These are phyloP conservation scores for Neoscelio sp. DNA, from an alignment of 2,888 invertebrate genomes.

Conservation along the genomic window DNA sequence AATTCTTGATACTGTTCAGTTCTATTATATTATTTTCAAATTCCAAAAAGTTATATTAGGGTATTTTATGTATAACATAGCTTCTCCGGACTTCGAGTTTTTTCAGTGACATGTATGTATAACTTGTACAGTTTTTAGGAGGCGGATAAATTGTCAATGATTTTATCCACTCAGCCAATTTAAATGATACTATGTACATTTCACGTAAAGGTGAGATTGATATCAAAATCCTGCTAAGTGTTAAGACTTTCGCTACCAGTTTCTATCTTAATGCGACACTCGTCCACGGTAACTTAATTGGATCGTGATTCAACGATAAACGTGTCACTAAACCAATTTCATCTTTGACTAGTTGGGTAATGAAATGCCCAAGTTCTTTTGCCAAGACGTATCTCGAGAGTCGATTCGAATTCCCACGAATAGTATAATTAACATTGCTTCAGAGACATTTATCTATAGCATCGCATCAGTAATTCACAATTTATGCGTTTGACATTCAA, in stretches of 20 bases:
- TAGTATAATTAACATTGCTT: constrained; percentile 49
- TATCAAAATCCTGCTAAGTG: constrained; percentile 49
- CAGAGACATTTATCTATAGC: constrained; percentile 20
- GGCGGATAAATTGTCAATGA: constrained; percentile 1
- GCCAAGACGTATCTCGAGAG: constrained; percentile 31
- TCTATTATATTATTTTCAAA: too few species aligned
- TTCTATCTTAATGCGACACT: constrained; percentile 59
- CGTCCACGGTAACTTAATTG: constrained; percentile 63
- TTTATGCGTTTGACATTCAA: constrained; percentile 45
- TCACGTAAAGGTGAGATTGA: constrained; percentile 36
- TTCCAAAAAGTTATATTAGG: too few species aligned
- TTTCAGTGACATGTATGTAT: too few species aligned
- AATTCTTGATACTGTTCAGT: too few species aligned
- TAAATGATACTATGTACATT: constrained; percentile 3
- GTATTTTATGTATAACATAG: too few species aligned
- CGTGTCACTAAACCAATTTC: constrained; percentile 62
- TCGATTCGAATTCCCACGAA: constrained; percentile 47
- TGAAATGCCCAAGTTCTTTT: constrained; percentile 38
- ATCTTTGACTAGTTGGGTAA: constrained; percentile 41
- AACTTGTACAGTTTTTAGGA: not conserved
- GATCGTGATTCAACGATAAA: constrained; percentile 65
- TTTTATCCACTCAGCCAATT: not conserved
- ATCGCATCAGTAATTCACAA: constrained; percentile 24
- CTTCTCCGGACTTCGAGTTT: too few species aligned
- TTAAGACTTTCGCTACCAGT: constrained; percentile 48